Conservation (phyloP, 1,140 invertebrate species). For the Harpegnathos saltator region DNA sequence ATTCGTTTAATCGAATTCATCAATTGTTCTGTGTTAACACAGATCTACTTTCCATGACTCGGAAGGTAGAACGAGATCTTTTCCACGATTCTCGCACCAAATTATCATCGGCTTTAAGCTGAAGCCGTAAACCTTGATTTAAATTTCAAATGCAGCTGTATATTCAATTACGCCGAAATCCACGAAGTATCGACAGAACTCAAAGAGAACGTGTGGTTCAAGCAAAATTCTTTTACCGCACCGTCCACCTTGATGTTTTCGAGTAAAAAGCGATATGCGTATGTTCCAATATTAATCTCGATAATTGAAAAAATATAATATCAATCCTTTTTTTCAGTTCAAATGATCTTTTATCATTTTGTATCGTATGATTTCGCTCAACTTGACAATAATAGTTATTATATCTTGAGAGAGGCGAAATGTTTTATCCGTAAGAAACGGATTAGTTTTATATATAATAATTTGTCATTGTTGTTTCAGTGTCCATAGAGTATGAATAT, state of each 20-base stretch:
- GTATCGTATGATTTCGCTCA: conserved; percentile 20
- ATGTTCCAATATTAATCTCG: background rate
- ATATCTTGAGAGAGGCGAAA: too few species aligned
- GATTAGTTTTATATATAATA: too few species aligned
- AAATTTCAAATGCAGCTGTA: conserved; percentile 39
- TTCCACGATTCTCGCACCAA: conserved; percentile 1
- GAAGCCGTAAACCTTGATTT: conserved; percentile 42
- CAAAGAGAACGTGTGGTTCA: background rate
- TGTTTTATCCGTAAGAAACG: too few species aligned
- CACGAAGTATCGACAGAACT: background rate
- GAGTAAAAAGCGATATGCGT: background rate
- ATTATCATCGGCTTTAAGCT: conserved; percentile 10
- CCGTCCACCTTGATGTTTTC: background rate
- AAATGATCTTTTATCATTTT: too few species aligned
- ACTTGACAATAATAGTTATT: too few species aligned
- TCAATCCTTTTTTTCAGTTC: too few species aligned
- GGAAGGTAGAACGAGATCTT: background rate
- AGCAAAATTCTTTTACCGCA: conserved; percentile 13
- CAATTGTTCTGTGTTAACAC: background rate
- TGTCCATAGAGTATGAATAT: conserved; percentile 69
- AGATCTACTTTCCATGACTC: background rate
- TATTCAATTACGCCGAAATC: conserved; percentile 3
- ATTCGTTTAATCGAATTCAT: background rate
- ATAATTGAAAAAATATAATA: background rate
- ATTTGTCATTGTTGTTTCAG: background rate